These are phyloP conservation scores for Pantherophis alleghaniensis DNA, from an alignment of 2,797 vertebrate species.

Conservation along the genomic window DNA sequence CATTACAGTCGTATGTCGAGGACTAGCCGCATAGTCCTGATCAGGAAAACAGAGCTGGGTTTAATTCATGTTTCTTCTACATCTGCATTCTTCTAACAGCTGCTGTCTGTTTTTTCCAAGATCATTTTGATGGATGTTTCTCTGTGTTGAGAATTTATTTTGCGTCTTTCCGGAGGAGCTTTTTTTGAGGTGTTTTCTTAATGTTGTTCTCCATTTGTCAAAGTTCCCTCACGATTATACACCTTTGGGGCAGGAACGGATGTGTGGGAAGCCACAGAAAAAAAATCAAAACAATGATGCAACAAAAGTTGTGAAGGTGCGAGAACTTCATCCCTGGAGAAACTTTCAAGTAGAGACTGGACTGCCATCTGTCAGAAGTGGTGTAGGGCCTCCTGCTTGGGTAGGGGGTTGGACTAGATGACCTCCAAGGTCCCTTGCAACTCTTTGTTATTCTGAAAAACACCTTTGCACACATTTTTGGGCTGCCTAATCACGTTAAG, in stretches of 20 bases:
- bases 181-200: neutral
- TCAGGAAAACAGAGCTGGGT: neutral
- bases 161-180: neutral
- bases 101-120: neutral
- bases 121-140: neutral
- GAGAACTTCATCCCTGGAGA: neutral
- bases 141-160: neutral
- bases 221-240: neutral
- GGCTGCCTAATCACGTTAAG: neutral
- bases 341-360: neutral
- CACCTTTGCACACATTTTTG: neutral
- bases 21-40: neutral
- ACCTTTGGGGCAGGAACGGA: neutral
- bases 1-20: neutral
- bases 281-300: neutral
- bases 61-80: neutral
- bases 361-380: neutral
- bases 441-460: neutral
- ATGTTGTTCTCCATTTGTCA: neutral
- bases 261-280: neutral
- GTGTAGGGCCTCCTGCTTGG: too few species aligned
- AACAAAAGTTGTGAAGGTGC: neutral
- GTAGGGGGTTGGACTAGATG: neutral
- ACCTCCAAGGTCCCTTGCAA: neutral
- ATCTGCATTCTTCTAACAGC: neutral